Evolutionary conservation across 1,140 invertebrate species (phyloP).

Genomic region (Metopolophium dirhodum): DNA sequence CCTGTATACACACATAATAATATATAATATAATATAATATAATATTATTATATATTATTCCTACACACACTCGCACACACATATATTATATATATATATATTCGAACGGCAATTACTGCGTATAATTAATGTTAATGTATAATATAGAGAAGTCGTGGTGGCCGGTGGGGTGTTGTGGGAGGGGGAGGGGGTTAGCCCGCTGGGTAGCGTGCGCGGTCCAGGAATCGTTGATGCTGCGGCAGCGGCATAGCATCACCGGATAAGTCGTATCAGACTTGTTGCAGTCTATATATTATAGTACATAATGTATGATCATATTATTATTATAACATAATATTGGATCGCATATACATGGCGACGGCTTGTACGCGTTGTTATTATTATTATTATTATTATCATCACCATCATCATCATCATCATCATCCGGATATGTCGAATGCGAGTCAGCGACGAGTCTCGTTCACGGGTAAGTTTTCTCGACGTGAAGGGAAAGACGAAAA

Average conservation of each 20-base stretch:
- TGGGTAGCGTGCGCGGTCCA: conserved; percentile 23
- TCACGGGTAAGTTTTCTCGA: background rate
- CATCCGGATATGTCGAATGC: background rate
- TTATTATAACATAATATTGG: background rate
- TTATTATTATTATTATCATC: background rate
- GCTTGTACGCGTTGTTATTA: background rate
- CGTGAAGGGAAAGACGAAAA: background rate
- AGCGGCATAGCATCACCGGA: background rate
- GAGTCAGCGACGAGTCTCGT: background rate
- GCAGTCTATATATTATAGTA: background rate
- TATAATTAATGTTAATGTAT: conserved; percentile 49
- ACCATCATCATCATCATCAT: background rate
- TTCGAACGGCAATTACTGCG: conserved; percentile 29
- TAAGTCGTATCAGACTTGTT: background rate
- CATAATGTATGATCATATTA: background rate
- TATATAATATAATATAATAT: background rate
- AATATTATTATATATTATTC: background rate
- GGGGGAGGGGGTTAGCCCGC: conserved; percentile 16
- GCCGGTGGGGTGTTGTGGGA: background rate
- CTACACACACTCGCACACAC: background rate
- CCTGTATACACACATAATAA: background rate
- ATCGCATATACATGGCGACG: background rate
- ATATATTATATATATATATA: background rate
- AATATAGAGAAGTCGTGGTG: background rate
- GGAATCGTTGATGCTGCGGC: background rate